These are phyloP conservation scores for Hylaeus anthracinus DNA, from an alignment of 1,140 invertebrate species.

Conservation along the genomic window DNA sequence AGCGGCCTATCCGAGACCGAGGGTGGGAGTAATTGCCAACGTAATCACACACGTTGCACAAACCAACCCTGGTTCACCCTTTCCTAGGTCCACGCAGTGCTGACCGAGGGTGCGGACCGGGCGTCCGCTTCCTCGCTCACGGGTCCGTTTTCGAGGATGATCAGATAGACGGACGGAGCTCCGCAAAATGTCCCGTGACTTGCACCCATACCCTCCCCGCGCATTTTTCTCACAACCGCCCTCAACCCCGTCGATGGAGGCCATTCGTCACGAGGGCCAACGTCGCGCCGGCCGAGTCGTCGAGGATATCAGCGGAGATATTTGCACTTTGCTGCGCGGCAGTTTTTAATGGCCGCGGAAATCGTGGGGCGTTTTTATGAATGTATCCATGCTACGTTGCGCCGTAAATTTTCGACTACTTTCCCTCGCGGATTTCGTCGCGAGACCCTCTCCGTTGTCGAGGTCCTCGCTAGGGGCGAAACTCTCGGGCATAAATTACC, in stretches of 20 bases:
- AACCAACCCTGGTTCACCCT: slow-evolving; percentile 57
- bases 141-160: slow-evolving; percentile 67
- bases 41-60: slow-evolving; percentile 77
- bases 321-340: slow-evolving; percentile 35
- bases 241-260: not conserved
- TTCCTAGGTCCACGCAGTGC: slow-evolving; percentile 28
- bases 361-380: slow-evolving; percentile 26
- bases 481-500: slow-evolving; percentile 39
- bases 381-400: slow-evolving; percentile 14
- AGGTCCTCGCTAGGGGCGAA: slow-evolving; percentile 4
- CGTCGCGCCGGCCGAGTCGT: not conserved
- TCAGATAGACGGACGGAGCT: slow-evolving; percentile 63
- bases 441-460: not conserved
- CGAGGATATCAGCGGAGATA: slow-evolving; percentile 37
- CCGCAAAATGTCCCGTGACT: slow-evolving; percentile 59
- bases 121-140: slow-evolving; percentile 34
- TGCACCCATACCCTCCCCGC: slow-evolving; percentile 22
- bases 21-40: slow-evolving; percentile 78
- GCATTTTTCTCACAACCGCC: too few species aligned
- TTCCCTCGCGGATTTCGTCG: slow-evolving; percentile 27
- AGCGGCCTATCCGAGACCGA: slow-evolving; percentile 35
- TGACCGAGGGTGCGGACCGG: slow-evolving; percentile 63
- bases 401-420: slow-evolving; percentile 40
- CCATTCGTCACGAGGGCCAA: slow-evolving; percentile 29
- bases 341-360: slow-evolving; percentile 41